A percentile compares a stretch with the other conserved stretches of the same genome.
Conservation (phyloP, 1,140 invertebrate species). For the Metaphire vulgaris region DNA sequence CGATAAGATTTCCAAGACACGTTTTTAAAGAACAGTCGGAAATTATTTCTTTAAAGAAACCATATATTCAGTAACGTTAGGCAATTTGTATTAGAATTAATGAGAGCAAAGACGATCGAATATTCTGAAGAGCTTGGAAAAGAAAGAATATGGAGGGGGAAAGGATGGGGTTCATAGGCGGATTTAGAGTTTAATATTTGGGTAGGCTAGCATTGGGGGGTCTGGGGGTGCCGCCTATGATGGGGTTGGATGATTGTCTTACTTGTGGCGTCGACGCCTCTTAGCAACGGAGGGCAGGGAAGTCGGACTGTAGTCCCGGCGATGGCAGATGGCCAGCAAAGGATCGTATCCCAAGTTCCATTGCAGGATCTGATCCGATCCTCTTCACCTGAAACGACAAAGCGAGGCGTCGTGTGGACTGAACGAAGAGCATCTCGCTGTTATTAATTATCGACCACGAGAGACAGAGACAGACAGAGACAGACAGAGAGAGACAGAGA, state of each 20-base stretch:
- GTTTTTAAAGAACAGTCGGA: slow-evolving; percentile 4
- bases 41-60: neutral
- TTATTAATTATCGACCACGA: too few species aligned
- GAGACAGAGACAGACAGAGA: too few species aligned
- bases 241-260: too few species aligned
- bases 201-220: neutral
- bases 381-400: neutral
- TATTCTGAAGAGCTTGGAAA: neutral
- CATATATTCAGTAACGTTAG: too few species aligned
- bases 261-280: neutral
- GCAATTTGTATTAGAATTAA: too few species aligned
- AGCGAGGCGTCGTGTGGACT: too few species aligned
- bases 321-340: neutral
- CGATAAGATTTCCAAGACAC: neutral
- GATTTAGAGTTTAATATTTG: neutral
- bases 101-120: too few species aligned
- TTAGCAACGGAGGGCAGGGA: neutral
- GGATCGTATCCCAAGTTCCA: neutral
- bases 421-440: too few species aligned
- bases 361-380: neutral
- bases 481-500: too few species aligned
- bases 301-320: neutral
- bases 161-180: neutral
- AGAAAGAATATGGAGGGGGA: neutral
- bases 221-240: too few species aligned